Base-by-base conservation (phyloP, 1,140 invertebrate genomes). In the Myzus persicae region DNA sequence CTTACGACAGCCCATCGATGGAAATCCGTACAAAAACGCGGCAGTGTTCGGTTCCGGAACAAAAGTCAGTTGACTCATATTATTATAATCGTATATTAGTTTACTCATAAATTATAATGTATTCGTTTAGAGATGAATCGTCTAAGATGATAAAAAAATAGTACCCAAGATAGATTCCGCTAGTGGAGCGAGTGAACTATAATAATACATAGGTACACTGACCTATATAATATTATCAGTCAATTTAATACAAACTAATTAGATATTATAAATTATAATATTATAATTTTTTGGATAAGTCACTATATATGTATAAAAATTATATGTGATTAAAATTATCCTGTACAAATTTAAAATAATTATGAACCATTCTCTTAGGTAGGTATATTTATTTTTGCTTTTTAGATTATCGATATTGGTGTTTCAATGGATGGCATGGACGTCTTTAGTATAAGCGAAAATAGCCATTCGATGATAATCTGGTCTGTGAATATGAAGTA, bases 1-100 rank as follows among this genome's bases (percentile, higher is more conserved):
- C 18, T 46, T 91, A 44, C 54, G 90, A 7, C 90, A 76, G 40
- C 90, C 90, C 26, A 42, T 91, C 9, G 90, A 91, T 76, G 90
- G 90, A 11, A 91, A 91, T 22, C 90, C 90, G 18, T 81, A 76
- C 9, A 44, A 40, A 42, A 42, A 36, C 31, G 54, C 36, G 1
- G 90, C 90, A 1, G 31, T 91, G 31, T 24, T 44, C 7, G 59
- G 40, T 31, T 91, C 90, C n/a, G 40, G 51, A n/a, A 42, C 59
- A 76, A 91, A 91, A 91, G 90, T 88, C 44, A n/a, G 51, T n/a
- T 59, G 26, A 4, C 0, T 14, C 7, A 11, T 24, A 3, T 54
- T 24, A 3, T 54, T 8, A 54, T 54, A 4, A 54, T 54, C 26
- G 9, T 18, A 48, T 26, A 54, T 26, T 54, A 1, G 8, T 54